A percentile compares a stretch with the other conserved stretches of the same genome.
phyloP scores from a whole-genome alignment of 1,140 invertebrate species.

The Chymomyza costata region DNA sequence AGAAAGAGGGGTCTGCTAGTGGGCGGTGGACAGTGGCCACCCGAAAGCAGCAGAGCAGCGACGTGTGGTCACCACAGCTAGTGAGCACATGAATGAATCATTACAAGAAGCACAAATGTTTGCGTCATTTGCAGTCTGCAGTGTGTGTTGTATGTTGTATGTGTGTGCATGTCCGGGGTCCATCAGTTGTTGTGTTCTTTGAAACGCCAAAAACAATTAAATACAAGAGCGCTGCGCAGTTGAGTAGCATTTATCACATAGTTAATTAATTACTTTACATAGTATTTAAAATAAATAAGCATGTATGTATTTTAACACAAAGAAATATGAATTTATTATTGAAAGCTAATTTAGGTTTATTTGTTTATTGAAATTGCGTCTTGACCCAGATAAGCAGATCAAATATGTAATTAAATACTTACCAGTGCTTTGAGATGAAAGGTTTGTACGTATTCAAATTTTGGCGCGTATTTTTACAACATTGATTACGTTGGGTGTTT shows the following conservation, averaged over 20 bases:
- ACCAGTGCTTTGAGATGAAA: too few relatives aligned
- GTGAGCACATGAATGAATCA: constrained; percentile 58
- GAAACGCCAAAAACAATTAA: constrained; percentile 29
- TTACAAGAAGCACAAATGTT: constrained; percentile 46
- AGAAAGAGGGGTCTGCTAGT: constrained; percentile 17
- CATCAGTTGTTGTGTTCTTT: background rate
- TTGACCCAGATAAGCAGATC: too few relatives aligned
- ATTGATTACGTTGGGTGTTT: too few relatives aligned
- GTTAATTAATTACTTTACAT: background rate
- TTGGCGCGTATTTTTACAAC: too few relatives aligned
- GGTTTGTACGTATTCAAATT: too few relatives aligned
- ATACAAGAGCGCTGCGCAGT: constrained; percentile 17
- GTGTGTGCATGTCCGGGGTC: too few relatives aligned
- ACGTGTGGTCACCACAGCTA: constrained; percentile 11
- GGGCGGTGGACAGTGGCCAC: constrained; percentile 5
- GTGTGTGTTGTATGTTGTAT: constrained; percentile 2
- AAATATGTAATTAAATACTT: too few relatives aligned
- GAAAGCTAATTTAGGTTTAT: too few relatives aligned
- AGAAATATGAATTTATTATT: too few relatives aligned
- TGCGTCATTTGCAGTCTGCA: constrained; percentile 47
- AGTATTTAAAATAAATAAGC: background rate
- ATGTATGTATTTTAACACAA: too few relatives aligned
- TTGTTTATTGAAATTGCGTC: too few relatives aligned
- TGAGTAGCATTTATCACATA: constrained; percentile 29
- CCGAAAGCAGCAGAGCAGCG: constrained; percentile 15